A percentile compares a stretch with the other conserved stretches of the same genome.
Evolutionary conservation across 2,113 vertebrate genomes (phyloP).

Genomic region (Apteryx owenii): DNA sequence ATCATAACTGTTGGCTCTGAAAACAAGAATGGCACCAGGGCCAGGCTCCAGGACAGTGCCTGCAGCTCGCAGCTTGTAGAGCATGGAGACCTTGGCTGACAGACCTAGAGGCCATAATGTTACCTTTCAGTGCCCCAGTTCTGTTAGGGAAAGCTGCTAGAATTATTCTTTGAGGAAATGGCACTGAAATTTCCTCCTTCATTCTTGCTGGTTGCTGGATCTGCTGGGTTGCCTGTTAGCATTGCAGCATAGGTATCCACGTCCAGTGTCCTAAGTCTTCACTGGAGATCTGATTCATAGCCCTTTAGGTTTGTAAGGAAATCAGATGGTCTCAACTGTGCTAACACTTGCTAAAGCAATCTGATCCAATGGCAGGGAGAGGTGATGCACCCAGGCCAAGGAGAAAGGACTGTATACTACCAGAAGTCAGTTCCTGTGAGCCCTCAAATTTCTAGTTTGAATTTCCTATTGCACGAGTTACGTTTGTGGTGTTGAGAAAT

Average conservation of each 20-base stretch:
- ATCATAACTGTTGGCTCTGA: neutral
- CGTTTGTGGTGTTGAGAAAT: neutral
- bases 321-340: neutral
- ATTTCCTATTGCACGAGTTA: neutral
- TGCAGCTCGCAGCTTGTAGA: too few species aligned
- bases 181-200: neutral
- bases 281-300: neutral
- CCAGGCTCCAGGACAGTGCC: neutral
- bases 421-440: neutral
- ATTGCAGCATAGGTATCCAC: neutral
- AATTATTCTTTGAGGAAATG: neutral
- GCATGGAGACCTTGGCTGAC: neutral
- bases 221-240: neutral
- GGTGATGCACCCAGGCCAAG: neutral
- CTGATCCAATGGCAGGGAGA: neutral
- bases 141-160: neutral
- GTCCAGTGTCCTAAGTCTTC: neutral
- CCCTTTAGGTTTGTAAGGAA: too few species aligned
- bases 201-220: neutral
- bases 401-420: neutral
- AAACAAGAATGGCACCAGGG: neutral
- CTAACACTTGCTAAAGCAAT: too few species aligned
- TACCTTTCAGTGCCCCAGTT: neutral
- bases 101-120: neutral
- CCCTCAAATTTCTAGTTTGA: neutral